Evolutionary conservation across 2,888 invertebrate species (phyloP), one percentile per base, ranked within the genome.

Genomic region (Beris morrisii): DNA sequence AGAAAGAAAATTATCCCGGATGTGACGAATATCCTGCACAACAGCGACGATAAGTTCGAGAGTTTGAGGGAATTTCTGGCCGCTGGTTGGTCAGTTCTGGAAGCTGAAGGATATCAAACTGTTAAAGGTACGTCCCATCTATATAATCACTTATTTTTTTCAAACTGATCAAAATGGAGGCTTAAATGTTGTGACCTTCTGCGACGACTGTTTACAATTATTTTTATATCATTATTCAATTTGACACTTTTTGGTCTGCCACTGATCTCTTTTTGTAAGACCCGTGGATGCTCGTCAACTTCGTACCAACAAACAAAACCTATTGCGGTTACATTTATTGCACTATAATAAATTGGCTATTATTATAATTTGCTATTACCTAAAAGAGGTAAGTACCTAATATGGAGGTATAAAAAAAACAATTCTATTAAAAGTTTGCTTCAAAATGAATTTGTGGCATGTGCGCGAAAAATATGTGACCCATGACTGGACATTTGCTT

Each of bases 1-100:
- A 78, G 78, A 72, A 76, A 74, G 72, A 78, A 78, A 74, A 73
- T 77, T 65, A 75, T 79, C 72, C 79, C 79, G 69, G 79, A 79
- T 68, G 70, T 74, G 64, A 67, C 11, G 22, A 53, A 63, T 22
- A 55, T 55, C 32, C 9, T 55, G 1, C 57, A 61, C 5, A 43
- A 58, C n/a, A 76, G 77, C 65, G 78, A 78, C 66, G 79, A 79
- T 45, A 77, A 78, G 45, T 65, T 65, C 30, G 53, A 66, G 9
- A 56, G 53, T 58, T 61, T 69, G 38, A 64, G 53, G 32, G 56
- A 67, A 53, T 69, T 69, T 54, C 12, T 69, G 31, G 53, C 32
- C 11, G 45, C 32, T 15, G 79, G 80, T 43, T 74, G 79, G 70
- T 77, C 79, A 5, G 76, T 79, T 59, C 73, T 79, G 70, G 79